Conservation (phyloP, 2,888 invertebrate genomes). For the Oxyscelio sp. region DNA sequence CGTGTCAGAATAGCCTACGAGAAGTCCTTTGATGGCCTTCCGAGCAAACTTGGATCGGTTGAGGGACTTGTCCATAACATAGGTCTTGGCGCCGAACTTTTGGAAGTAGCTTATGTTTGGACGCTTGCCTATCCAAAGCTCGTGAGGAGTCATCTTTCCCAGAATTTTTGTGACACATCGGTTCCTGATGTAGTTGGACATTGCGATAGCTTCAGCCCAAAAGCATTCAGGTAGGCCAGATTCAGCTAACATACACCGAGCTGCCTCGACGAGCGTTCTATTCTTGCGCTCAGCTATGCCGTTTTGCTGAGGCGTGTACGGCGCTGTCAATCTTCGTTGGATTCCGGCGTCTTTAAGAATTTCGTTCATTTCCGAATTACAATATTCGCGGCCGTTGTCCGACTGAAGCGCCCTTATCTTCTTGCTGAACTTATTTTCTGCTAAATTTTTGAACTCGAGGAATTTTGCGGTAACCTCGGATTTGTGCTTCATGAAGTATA, state of each 20-base stretch:
- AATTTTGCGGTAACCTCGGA: neutral
- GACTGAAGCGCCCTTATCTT: neutral
- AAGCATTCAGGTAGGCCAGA: neutral
- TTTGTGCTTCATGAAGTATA: constrained; percentile 52
- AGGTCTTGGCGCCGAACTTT: constrained; percentile 14
- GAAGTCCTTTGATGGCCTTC: constrained; percentile 27
- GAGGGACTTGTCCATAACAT: constrained; percentile 26
- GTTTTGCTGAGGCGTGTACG: constrained; percentile 23
- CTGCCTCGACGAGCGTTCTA: constrained; percentile 23
- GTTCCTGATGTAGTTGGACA: constrained; percentile 26
- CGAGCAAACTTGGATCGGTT: constrained; percentile 14
- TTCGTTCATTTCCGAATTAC: neutral
- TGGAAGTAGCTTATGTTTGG: neutral
- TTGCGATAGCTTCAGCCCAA: constrained; percentile 12
- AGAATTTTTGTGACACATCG: constrained; percentile 6
- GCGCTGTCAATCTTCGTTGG: neutral
- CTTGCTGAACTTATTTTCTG: neutral
- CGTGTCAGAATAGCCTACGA: constrained; percentile 34
- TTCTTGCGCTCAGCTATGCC: constrained; percentile 39
- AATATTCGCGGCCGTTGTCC: neutral
- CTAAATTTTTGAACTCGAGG: neutral
- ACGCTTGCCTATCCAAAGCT: constrained; percentile 13
- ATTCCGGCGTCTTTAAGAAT: neutral
- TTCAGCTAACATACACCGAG: constrained; percentile 15
- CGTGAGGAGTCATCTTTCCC: constrained; percentile 2